phyloP scores from a whole-genome alignment of 2,888 invertebrate genomes.

The Pachycephus smyrnensis region DNA sequence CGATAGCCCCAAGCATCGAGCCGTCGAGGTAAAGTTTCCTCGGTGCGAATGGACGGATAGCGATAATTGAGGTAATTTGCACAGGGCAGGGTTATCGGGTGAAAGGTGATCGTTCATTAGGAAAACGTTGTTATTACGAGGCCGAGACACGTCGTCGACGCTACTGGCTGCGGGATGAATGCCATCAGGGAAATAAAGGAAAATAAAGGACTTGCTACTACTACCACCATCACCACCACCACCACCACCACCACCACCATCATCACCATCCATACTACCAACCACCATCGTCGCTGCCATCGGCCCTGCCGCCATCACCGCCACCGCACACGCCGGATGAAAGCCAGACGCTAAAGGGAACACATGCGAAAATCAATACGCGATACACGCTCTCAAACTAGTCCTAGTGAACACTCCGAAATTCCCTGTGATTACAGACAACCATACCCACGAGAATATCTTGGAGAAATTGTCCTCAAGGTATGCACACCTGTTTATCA shows the following conservation, averaged over 20 bases:
- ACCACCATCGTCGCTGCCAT: neutral
- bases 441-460: neutral
- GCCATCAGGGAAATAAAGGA: neutral
- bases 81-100: neutral
- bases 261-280: neutral
- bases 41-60: neutral
- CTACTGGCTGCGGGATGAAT: neutral
- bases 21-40: neutral
- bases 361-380: neutral
- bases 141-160: neutral
- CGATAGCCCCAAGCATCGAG: neutral
- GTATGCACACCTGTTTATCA: neutral
- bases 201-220: neutral
- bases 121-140: neutral
- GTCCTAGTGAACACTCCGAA: neutral
- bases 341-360: neutral
- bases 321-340: neutral
- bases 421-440: neutral
- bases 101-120: neutral
- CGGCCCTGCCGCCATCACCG: neutral
- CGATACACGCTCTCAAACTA: neutral
- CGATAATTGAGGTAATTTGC: neutral
- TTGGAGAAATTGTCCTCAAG: neutral
- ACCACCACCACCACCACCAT: too few species aligned
- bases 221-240: neutral